Conservation (phyloP, 2,888 invertebrate species). For the Microctonus brassicae region DNA sequence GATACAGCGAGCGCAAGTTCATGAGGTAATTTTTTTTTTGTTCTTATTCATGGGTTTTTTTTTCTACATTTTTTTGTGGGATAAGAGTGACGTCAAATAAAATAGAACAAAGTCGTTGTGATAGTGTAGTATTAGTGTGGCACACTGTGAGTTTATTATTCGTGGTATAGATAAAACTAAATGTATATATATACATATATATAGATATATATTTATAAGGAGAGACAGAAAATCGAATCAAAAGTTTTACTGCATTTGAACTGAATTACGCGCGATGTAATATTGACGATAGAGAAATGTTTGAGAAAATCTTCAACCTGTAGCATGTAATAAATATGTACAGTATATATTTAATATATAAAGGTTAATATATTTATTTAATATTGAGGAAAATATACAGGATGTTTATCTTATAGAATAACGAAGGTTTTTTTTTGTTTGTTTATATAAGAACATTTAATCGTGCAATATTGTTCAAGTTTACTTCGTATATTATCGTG, state of each 20-base stretch:
- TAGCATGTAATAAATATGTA: no score
- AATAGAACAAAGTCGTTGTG: conserved; percentile 34
- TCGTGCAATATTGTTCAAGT: background rate
- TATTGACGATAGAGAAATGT: conserved; percentile 19
- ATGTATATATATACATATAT: no score
- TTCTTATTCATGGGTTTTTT: background rate
- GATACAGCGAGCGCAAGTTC: background rate
- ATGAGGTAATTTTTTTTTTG: conserved; percentile 9
- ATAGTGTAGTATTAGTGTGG: conserved; percentile 31
- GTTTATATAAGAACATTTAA: background rate
- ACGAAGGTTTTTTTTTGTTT: background rate
- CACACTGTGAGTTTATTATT: conserved; percentile 45
- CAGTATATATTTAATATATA: no score
- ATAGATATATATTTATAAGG: conserved; percentile 21
- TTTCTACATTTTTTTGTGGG: background rate
- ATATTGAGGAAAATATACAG: no score
- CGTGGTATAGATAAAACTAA: conserved; percentile 44
- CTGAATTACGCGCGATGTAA: conserved; percentile 47
- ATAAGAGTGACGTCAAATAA: conserved; percentile 37
- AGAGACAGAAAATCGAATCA: conserved; percentile 49
- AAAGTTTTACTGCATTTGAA: conserved; percentile 51
- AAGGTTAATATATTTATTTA: no score
- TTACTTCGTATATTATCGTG: conserved; percentile 4
- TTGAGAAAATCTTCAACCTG: background rate
- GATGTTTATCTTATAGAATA: background rate